Percentiles rank a stretch among this genome's conserved stretches.
Conservation (phyloP, 2,113 vertebrate genomes). For the Neodon shergylaensis region DNA sequence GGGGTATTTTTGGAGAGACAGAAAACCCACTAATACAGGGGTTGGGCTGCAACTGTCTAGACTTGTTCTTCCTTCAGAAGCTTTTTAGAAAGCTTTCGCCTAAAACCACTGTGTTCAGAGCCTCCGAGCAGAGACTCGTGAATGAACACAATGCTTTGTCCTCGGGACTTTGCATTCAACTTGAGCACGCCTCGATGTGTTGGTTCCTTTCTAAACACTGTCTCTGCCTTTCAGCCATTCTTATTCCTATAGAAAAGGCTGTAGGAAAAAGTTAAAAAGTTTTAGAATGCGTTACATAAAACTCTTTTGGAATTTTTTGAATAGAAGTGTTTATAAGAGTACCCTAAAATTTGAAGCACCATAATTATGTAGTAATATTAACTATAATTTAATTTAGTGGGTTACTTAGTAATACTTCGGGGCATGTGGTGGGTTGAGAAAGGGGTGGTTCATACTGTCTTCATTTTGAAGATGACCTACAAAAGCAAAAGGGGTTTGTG, state of each 20-base stretch:
- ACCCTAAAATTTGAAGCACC: constrained; percentile 34
- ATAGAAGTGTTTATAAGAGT: constrained; percentile 14
- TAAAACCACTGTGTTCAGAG: background rate
- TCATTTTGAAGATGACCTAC: constrained; percentile 25
- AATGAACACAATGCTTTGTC: background rate
- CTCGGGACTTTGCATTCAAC: background rate
- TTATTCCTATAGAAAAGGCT: background rate
- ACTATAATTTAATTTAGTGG: background rate
- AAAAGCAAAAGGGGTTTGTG: constrained; percentile 61
- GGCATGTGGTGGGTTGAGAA: constrained; percentile 30
- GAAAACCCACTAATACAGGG: background rate
- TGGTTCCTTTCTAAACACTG: background rate
- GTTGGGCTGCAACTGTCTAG: constrained; percentile 57
- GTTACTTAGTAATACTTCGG: constrained; percentile 11
- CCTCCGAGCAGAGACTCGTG: background rate
- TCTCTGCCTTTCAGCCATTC: background rate
- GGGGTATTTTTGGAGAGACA: constrained; percentile 70
- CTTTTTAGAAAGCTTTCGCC: constrained; percentile 2
- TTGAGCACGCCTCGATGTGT: rapidly evolving
- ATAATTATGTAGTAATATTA: background rate
- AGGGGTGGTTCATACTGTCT: background rate
- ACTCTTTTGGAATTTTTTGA: background rate
- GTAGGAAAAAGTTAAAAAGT: background rate
- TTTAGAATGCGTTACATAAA: background rate
- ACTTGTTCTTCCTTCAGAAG: constrained; percentile 62